Evolutionary conservation across 2,888 invertebrate species (phyloP).

Genomic region (Onchidella celtica): DNA sequence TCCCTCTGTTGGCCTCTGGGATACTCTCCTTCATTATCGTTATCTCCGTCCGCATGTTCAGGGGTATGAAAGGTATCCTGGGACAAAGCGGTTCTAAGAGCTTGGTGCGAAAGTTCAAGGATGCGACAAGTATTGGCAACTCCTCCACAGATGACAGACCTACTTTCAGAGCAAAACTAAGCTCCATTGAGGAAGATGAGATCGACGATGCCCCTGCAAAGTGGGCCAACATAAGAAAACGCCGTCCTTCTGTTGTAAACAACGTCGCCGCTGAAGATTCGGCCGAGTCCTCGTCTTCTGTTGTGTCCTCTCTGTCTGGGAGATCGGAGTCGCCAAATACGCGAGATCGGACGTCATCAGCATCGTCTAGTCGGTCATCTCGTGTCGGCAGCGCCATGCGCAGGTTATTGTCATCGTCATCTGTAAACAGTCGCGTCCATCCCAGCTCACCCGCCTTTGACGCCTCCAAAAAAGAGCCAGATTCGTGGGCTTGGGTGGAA

Average conservation of each 20-base stretch:
- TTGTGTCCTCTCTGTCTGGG: neutral
- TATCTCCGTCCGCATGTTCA: neutral
- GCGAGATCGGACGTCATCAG: neutral
- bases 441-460: neutral
- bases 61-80: neutral
- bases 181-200: neutral
- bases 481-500: neutral
- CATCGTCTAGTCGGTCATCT: neutral
- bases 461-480: neutral
- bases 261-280: neutral
- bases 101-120: neutral
- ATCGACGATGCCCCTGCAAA: neutral
- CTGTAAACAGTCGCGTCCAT: neutral
- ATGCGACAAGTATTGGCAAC: neutral
- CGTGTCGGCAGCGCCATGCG: neutral
- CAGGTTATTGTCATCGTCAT: neutral
- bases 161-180: neutral
- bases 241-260: neutral
- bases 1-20: neutral
- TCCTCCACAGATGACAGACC: neutral
- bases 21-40: neutral
- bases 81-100: neutral
- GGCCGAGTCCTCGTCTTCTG: neutral
- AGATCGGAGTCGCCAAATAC: neutral
- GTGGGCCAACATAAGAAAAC: slow-evolving; percentile 3